Percentiles rank a stretch among this genome's conserved stretches.
These are phyloP conservation scores for Phrynocephalus guinanensis DNA, from an alignment of 2,797 vertebrate genomes.

Conservation along the genomic window DNA sequence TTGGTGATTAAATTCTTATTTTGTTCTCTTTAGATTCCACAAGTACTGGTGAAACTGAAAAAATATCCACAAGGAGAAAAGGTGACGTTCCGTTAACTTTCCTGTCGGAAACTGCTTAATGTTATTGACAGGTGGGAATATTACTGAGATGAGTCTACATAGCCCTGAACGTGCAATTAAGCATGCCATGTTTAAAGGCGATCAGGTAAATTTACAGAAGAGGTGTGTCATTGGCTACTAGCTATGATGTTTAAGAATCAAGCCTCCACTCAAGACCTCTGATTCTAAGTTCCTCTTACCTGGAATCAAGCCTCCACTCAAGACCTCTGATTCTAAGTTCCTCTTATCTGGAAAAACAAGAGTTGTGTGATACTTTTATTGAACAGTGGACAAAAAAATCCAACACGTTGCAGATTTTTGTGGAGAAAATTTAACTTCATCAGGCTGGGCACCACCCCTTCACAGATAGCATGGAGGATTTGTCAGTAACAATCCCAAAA, in stretches of 20 bases:
- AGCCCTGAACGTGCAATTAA: neutral
- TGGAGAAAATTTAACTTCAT: too few species aligned
- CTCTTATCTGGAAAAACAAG: neutral
- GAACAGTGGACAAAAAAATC: neutral
- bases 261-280: neutral
- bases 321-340: neutral
- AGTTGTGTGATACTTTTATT: too few species aligned
- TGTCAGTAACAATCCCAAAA: too few species aligned
- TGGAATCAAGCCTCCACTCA: neutral
- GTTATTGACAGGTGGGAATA: neutral
- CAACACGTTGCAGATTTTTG: neutral
- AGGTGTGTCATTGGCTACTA: neutral
- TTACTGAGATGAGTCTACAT: neutral
- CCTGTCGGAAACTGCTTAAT: neutral
- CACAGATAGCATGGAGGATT: too few species aligned
- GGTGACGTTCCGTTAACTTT: slow-evolving; percentile 72
- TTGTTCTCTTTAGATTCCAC: slow-evolving; percentile 85
- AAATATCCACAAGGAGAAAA: slow-evolving; percentile 92
- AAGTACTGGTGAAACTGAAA: slow-evolving; percentile 94
- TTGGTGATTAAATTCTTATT: neutral
- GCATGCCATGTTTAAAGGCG: neutral
- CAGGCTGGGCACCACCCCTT: too few species aligned
- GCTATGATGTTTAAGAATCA: neutral
- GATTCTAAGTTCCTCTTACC: neutral
- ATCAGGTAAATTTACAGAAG: neutral